Evolutionary conservation across 2,113 vertebrate genomes (phyloP).

Genomic region (Oryzias curvinotus): DNA sequence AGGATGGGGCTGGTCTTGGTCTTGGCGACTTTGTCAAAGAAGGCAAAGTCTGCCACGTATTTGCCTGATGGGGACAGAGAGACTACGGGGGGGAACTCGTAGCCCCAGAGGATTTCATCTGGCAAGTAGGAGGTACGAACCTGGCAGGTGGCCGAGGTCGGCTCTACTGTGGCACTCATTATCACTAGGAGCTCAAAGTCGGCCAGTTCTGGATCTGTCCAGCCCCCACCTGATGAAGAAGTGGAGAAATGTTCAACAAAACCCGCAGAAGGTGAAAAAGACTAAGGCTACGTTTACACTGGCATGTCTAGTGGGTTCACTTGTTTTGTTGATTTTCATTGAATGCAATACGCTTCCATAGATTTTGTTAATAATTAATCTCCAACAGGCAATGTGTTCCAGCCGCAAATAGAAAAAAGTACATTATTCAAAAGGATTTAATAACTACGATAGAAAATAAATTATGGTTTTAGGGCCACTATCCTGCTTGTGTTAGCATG

Average conservation of each 20-base stretch:
- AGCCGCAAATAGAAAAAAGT: too few relatives aligned
- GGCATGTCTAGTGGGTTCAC: too few relatives aligned
- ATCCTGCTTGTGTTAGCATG: too few relatives aligned
- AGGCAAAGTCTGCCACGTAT: constrained; percentile 92
- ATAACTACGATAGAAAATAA: too few relatives aligned
- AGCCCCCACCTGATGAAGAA: constrained; percentile 64
- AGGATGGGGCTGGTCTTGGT: constrained; percentile 74
- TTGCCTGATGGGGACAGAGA: constrained; percentile 95
- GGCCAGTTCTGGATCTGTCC: constrained; percentile 83
- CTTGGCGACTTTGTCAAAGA: constrained; percentile 94
- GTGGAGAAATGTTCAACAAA: background rate
- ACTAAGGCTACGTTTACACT: too few relatives aligned
- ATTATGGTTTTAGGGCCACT: too few relatives aligned
- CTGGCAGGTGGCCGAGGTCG: constrained; percentile 95
- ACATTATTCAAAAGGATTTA: too few relatives aligned
- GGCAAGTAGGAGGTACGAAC: constrained; percentile 97
- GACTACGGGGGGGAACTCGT: constrained; percentile 92
- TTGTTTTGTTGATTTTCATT: too few relatives aligned
- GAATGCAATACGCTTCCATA: too few relatives aligned
- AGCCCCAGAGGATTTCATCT: constrained; percentile 97
- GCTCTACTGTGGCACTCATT: constrained; percentile 92
- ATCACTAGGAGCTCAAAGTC: constrained; percentile 96
- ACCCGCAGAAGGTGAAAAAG: background rate
- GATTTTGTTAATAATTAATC: too few relatives aligned
- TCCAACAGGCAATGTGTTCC: too few relatives aligned